These are phyloP conservation scores for Eupsilia transversa DNA, from an alignment of 2,888 invertebrate species.

Conservation along the genomic window DNA sequence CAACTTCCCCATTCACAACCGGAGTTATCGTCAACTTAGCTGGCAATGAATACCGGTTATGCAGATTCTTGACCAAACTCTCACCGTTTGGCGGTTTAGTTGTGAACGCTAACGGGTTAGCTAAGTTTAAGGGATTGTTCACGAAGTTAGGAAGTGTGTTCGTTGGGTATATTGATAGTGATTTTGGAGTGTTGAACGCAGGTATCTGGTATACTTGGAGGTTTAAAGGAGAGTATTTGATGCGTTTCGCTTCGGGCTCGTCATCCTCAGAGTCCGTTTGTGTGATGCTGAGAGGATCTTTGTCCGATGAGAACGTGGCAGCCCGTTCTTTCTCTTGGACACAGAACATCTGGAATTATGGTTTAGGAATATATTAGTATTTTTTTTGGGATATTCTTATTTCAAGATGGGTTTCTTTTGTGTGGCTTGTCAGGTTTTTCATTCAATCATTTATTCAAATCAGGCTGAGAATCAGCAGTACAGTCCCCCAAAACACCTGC, in stretches of 20 bases:
- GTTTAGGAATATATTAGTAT: not conserved
- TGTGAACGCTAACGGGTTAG: constrained; percentile 82
- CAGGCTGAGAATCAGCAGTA: not conserved
- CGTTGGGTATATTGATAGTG: constrained; percentile 81
- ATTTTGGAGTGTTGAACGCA: constrained; percentile 82
- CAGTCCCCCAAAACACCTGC: accelerated
- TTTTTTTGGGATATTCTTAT: not conserved
- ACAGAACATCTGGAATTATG: constrained; percentile 85
- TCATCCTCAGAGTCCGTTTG: constrained; percentile 85
- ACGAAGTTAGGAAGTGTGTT: constrained; percentile 83
- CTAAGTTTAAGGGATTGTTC: constrained; percentile 85
- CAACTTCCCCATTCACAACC: constrained; percentile 79
- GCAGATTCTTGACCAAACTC: constrained; percentile 82
- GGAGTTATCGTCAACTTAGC: constrained; percentile 85
- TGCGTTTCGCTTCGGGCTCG: constrained; percentile 81
- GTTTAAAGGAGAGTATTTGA: constrained; percentile 82
- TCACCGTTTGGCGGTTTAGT: constrained; percentile 74
- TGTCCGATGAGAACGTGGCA: constrained; percentile 71
- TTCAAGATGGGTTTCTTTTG: not conserved
- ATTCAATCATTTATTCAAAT: not conserved
- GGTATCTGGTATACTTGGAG: constrained; percentile 87
- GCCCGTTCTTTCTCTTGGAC: constrained; percentile 82
- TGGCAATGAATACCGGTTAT: constrained; percentile 82
- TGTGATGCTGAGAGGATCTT: constrained; percentile 77
- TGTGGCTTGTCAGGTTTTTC: not conserved